Percentiles rank a stretch among this genome's conserved stretches.
Evolutionary conservation across 2,113 vertebrate genomes (phyloP).

Genomic region (Sisor rabdophorus): DNA sequence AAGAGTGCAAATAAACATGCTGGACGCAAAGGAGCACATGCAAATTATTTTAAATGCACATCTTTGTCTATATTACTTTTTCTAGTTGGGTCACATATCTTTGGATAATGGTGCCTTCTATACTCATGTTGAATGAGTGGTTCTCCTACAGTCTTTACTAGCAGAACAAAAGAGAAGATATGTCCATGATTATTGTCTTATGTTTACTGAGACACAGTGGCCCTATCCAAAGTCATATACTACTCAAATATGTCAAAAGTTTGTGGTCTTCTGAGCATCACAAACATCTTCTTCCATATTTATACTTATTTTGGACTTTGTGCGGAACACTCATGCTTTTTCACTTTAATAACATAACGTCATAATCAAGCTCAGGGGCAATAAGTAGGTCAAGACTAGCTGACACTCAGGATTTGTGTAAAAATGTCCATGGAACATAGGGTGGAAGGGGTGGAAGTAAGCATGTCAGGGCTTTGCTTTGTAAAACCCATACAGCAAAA

Average conservation of each 20-base stretch:
- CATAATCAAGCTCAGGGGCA: too few species aligned
- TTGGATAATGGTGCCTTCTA: conserved; percentile 48
- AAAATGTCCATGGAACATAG: conserved; percentile 19
- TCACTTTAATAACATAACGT: too few species aligned
- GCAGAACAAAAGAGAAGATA: not conserved
- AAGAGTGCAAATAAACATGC: not conserved
- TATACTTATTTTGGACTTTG: too few species aligned
- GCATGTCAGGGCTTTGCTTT: conserved; percentile 44
- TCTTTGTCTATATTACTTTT: conserved; percentile 6
- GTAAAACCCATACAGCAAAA: conserved; percentile 56
- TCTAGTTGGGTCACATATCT: conserved; percentile 26
- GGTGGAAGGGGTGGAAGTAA: conserved; percentile 20
- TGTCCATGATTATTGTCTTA: too few species aligned
- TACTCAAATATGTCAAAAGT: too few species aligned
- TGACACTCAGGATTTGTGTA: conserved; percentile 11
- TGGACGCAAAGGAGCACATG: not conserved
- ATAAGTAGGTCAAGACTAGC: not conserved
- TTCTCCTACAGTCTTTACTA: conserved; percentile 8
- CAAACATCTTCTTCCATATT: too few species aligned
- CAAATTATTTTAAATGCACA: not conserved
- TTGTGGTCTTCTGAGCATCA: too few species aligned
- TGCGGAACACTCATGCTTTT: too few species aligned
- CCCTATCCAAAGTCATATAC: too few species aligned
- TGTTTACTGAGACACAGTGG: too few species aligned
- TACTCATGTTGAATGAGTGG: conserved; percentile 45